Base-by-base conservation (phyloP, 2,888 invertebrate species). In the Folsomia manolachei region DNA sequence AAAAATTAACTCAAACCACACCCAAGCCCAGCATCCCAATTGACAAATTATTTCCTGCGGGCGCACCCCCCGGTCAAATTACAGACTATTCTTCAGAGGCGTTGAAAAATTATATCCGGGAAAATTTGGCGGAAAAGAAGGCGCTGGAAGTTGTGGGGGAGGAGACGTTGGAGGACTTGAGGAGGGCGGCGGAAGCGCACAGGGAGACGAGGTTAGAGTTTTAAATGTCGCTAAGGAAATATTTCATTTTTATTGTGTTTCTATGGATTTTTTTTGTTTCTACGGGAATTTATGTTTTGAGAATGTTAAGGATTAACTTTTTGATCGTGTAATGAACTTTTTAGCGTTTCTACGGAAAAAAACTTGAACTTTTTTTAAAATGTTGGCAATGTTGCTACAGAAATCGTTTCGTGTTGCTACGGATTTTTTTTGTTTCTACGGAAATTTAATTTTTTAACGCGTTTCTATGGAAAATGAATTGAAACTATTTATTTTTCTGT, bases 151-250 rank as follows among this genome's bases (percentile, higher is more conserved):
- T 91, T 81, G 89, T 94, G 85, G 94, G 96, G 80, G 91, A 90
- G 81, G 96, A 97, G 81, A 91, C 95, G 82, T 98, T 97, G 83
- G 93, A 93, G 82, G 96, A 97, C 84, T 90, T 97, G 69, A 88
- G 99, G 73, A 90, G 93, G 81, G 98, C 98, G 23, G 98, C 99
- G 11, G 99, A 99, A 84, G 97, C 96, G 62, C 99, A 99, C 39
- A 39, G 39, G 39, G 7, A 39, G 39, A 39, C 39, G 39, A 39
- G 39, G 39, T 39, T 14, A 39, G 39, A 9, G 14, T 9, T 9
- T 39, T 9, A 39, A 39, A 39, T 39, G 14, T 39, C 4, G 7
- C 14, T 39, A 39, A 39, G n/a, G n/a, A n/a, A n/a, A n/a, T n/a
- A n/a, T n/a, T n/a, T n/a, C n/a, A n/a, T n/a, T n/a, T n/a, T n/a